These are phyloP conservation scores for Ancistrus triradiatus DNA, from an alignment of 2,113 vertebrate genomes.

Conservation along the genomic window DNA sequence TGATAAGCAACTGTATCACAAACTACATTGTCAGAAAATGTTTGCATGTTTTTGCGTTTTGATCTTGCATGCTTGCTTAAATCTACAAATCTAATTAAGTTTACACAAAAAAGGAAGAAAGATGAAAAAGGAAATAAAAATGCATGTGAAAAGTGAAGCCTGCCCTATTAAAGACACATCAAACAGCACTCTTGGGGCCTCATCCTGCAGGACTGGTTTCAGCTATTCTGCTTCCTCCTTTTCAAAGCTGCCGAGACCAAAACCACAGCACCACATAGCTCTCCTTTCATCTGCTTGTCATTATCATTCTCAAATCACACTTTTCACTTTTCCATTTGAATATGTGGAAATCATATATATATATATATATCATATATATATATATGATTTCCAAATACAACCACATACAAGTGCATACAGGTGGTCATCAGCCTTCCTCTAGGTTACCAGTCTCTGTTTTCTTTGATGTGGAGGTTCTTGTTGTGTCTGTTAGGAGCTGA, in stretches of 20 bases:
- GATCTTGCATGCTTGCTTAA: not conserved
- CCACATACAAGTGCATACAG: no score
- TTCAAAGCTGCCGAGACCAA: conserved; percentile 20
- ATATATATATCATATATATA: no score
- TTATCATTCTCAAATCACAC: conserved; percentile 9
- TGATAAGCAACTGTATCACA: conserved; percentile 37
- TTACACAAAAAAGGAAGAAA: conserved; percentile 6
- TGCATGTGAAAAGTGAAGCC: not conserved
- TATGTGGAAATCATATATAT: no score
- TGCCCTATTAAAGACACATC: conserved; percentile 30
- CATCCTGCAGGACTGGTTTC: conserved; percentile 47
- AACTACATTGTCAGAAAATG: conserved; percentile 36
- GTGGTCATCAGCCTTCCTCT: not conserved
- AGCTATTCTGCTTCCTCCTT: conserved; percentile 28
- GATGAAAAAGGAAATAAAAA: not conserved
- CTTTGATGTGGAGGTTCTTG: conserved; percentile 19
- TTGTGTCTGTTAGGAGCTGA: not conserved
- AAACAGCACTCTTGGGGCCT: conserved; percentile 26
- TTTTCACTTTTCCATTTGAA: not conserved
- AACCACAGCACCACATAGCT: conserved; percentile 27
- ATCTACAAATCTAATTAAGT: not conserved
- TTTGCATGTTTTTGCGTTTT: no score
- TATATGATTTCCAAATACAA: not conserved
- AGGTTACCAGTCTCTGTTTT: not conserved
- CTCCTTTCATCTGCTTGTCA: conserved; percentile 23